phyloP scores from a whole-genome alignment of 2,113 vertebrate genomes.

The Gymnocephalus cernua region DNA sequence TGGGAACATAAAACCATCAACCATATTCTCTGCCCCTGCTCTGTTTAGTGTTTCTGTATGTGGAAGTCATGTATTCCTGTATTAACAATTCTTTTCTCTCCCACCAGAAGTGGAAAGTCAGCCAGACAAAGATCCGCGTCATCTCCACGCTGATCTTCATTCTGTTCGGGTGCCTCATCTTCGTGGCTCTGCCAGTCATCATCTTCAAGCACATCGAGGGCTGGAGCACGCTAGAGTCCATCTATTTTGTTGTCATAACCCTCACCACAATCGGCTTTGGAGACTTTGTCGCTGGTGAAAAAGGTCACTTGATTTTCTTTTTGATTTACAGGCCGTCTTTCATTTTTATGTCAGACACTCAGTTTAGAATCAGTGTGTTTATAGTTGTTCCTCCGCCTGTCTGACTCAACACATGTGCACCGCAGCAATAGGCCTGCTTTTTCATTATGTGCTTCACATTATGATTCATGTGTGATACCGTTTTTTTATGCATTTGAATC shows the following conservation, averaged over 20 bases:
- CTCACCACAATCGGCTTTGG: slow-evolving; percentile 98
- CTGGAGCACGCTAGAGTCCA: slow-evolving; percentile 96
- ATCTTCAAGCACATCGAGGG: slow-evolving; percentile 99
- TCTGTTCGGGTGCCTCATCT: slow-evolving; percentile 96
- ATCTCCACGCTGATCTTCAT: slow-evolving; percentile 98
- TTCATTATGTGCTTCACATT: background rate
- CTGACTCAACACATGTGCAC: slow-evolving; percentile 32
- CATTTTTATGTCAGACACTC: slow-evolving; percentile 24
- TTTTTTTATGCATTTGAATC: background rate
- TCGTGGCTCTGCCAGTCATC: slow-evolving; percentile 94
- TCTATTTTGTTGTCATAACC: slow-evolving; percentile 99
- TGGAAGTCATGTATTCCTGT: background rate
- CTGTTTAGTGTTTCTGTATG: background rate
- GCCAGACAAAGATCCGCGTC: slow-evolving; percentile 98
- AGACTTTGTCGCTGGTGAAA: slow-evolving; percentile 96
- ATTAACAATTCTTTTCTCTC: background rate
- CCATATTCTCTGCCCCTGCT: background rate
- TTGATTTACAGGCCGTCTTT: background rate
- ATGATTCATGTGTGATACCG: background rate
- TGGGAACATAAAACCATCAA: background rate
- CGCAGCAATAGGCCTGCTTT: background rate
- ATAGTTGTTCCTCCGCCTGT: slow-evolving; percentile 19
- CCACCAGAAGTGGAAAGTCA: slow-evolving; percentile 96
- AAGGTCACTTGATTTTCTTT: slow-evolving; percentile 52
- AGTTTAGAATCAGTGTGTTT: slow-evolving; percentile 28